Base-by-base conservation (phyloP, 2,888 invertebrate genomes). In the Dynastes grantii region DNA sequence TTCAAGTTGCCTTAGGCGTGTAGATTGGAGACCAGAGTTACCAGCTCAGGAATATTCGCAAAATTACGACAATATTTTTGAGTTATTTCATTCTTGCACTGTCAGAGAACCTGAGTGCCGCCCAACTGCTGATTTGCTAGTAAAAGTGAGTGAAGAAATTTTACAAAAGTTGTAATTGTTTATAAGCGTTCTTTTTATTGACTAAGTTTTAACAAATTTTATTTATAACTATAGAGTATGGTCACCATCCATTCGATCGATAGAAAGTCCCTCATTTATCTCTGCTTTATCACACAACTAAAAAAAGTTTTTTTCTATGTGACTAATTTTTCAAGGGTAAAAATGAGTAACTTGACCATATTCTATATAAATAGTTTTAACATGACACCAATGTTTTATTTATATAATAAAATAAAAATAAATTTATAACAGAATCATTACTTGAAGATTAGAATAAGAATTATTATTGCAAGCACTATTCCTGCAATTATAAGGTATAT, bases 61-160 rank as follows among this genome's bases (percentile, higher is more conserved):
- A n/a, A 90, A 90, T 45, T 96, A 95, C 85, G 89, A 90, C 11
- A 88, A 89, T 5, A 90, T 95, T 0, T 89, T 96, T 1, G 92
- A 94, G 53, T 83, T 96, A 80, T 95, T 94, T 89, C 92, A 91
- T 86, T 90, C 91, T 81, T 95, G 95, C 86, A 96, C 96, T 0
- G 93, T 93, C 85, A 85, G 88, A 2, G 87, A 90, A 81, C 90
- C 92, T 3, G 87, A 89, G 27, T 87, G 90, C 80, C 88, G 96
- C 29, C 95, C 95, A 0, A 86, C 90, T 1, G 94, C 95, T 0
- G 88, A 87, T 67, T 90, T 91, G 71, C 86, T 93, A 5, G 87
- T 89, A 1, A 85, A 86, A 64, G 89, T 88, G n/a, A 90, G 92
- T 0, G 82, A 83, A 2, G 89, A 90, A 51, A 89, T 90, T 88